Base-by-base conservation (phyloP, 92 coral and sea anemone species). In the Epizoanthus ramosus region DNA sequence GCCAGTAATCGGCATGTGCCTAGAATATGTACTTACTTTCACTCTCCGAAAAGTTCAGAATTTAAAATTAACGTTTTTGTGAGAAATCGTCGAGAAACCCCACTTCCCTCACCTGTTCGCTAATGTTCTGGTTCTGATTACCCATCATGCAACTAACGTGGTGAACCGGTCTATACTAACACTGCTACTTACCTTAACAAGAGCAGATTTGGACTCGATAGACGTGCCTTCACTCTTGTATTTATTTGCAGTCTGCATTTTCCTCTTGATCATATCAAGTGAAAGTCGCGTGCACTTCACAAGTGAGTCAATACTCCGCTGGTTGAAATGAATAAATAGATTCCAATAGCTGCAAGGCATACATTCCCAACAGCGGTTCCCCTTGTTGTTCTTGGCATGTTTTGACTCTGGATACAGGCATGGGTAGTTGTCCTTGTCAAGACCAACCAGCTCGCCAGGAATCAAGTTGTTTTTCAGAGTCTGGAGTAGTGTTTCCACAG, bases 311-410 rank as follows among this genome's bases (percentile, higher is more conserved):
- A 94, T 94, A 63, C 94, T 93, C 74, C 94, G 87, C 86, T 96
- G 99, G 77, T 96, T 96, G 60, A 93, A 96, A 59, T 80, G 80
- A 61, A 94, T 90, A 43, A 97, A 81, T 47, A 97, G 87, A 77
- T 88, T 91, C 99, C 99, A 96, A 83, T 96, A 96, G 52, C 92
- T 88, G 68, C 99, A 96, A 0, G 99, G 98, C 98, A 94, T 94
- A 52, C 99, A 96, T 80, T 96, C 99, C 99, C 98, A 96, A 60
- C 99, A 96, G n/a, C 99, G 79, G 82, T 90, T 94, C 2, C 99
- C 98, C 65, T 92, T 94, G 81, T 93, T 96, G 82, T 94, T 94
- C 81, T 96, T 96, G 74, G 95, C 98, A 76, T 88, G 99, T 73
- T 96, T 96, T 19, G 94, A 90, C 79, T 96, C 99, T 2, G 99